Base-by-base conservation (phyloP, 2,888 invertebrate genomes). In the Agrochola litura region DNA sequence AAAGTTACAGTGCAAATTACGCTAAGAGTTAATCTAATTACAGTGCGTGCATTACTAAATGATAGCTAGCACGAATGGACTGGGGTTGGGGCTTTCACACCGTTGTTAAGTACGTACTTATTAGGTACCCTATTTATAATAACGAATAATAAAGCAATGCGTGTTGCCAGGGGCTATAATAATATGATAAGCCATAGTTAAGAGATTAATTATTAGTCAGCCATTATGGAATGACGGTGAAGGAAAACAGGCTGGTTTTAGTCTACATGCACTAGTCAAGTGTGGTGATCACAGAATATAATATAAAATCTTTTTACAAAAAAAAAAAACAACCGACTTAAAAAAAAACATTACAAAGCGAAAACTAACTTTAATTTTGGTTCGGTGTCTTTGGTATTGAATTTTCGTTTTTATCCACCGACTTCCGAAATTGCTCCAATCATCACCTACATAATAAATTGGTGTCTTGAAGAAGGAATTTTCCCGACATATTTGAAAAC, bases 11-110 rank as follows among this genome's bases (percentile, higher is more conserved):
- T 72, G 41, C 41, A 78, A 60, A 77, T 64, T 81, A 58, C 30
- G 10, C 10, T 71, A 67, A 78, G 16, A 83, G 58, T 14, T 25
- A 67, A 63, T 80, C 54, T 60, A 72, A 70, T 81, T 73, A 75
- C 68, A 46, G 78, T 83, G 83, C 81, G 83, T 81, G 81, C 78
- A 68, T 14, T 37, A 71, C 67, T 54, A 77, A 81, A 71, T 77
- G 67, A 71, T 71, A 77, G 71, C 71, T 71, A 67, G 37, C 83
- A 83, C 78, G 83, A 83, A 83, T 37, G 46, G 12, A 46, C 46
- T 58, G 9, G 66, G 70, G 67, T 68, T 68, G 83, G 66, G 37
- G 46, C 43, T 83, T 77, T 77, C 77, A 77, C 78, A 49, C 61
- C 37, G 66, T 58, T 66, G 43, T 65, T 52, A 30, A 63, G 65